Evolutionary conservation across 2,888 invertebrate genomes (phyloP), one percentile per base, ranked within the genome.

Genomic region (Mesopsocus fuscifrons): DNA sequence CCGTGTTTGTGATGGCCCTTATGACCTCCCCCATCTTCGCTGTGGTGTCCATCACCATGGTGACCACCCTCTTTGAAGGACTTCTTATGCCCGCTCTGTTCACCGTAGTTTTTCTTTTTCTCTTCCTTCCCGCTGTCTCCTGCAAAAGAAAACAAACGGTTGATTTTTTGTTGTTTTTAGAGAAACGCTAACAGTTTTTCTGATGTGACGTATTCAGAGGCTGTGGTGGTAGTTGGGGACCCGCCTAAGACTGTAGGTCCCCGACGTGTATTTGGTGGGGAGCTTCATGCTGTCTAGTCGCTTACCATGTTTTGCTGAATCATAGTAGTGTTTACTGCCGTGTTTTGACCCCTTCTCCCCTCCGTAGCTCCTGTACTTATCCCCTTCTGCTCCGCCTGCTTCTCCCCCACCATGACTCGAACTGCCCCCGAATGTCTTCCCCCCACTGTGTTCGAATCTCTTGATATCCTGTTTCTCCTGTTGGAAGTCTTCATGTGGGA

Each of bases 81-180:
- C 5, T 17, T 38, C 21, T 38, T 38, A 13, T 38, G 17, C 6
- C 38, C 38, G 3, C 20, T 20, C 18, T 38, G n/a, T 17, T 15
- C 11, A 5, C 3, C 38, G 20, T 38, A 38, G n/a, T 38, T 15
- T 17, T 38, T 38, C 8, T 5, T 38, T 16, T 38, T 5, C 5
- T 38, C 21, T 20, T 38, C 38, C 20, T 38, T 38, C 6, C 11
- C 38, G 38, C 38, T 38, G 5, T 38, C 20, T 18, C 38, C 38
- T 26, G 26, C 6, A 26, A 26, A 26, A 6, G 11, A 26, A 26
- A n/a, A n/a, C n/a, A n/a, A n/a, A n/a, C n/a, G n/a, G n/a, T n/a
- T n/a, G n/a, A n/a, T 9, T 33, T 33, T 33, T 33, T 33, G 16
- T 17, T 17, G 9, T 15, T 16, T 33, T 33, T 17, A 33, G 4